A percentile compares a stretch with the other conserved stretches of the same genome.
Conservation (phyloP, 1,140 invertebrate genomes). For the Hesperophylax magnus region DNA sequence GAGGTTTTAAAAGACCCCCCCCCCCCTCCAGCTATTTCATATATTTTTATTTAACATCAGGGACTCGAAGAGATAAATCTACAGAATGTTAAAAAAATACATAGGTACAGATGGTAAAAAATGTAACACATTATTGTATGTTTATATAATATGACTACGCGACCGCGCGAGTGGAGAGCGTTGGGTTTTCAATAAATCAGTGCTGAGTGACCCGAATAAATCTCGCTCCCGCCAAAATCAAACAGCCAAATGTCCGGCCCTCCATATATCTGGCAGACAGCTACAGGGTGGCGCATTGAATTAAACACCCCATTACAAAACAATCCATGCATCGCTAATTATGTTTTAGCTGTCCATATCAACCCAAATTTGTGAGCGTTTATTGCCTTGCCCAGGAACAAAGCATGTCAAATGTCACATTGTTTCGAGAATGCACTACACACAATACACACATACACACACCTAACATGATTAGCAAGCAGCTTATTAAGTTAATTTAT, state of each 20-base stretch:
- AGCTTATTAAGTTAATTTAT: too few relatives aligned
- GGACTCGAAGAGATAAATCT: too few relatives aligned
- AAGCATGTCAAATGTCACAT: conserved; percentile 3
- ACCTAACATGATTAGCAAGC: too few relatives aligned
- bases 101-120: too few relatives aligned
- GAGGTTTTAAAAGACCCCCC: too few relatives aligned
- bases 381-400: conserved; percentile 19
- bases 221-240: conserved; percentile 36
- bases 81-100: too few relatives aligned
- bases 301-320: conserved; percentile 55
- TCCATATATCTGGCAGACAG: conserved; percentile 24
- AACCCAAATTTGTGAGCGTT: conserved; percentile 28
- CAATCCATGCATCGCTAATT: conserved; percentile 54
- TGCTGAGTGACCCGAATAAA: conserved; percentile 24
- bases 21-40: too few relatives aligned
- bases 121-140: too few relatives aligned
- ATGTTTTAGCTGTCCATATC: conserved; percentile 40
- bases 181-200: conserved; percentile 13
- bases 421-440: not conserved
- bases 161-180: not conserved
- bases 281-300: conserved; percentile 45
- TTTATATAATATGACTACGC: not conserved
- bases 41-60: too few relatives aligned
- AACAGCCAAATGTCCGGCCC: conserved; percentile 29
- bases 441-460: too few relatives aligned